Evolutionary conservation across 2,113 vertebrate genomes (phyloP).

Genomic region (Spea multiplicata): DNA sequence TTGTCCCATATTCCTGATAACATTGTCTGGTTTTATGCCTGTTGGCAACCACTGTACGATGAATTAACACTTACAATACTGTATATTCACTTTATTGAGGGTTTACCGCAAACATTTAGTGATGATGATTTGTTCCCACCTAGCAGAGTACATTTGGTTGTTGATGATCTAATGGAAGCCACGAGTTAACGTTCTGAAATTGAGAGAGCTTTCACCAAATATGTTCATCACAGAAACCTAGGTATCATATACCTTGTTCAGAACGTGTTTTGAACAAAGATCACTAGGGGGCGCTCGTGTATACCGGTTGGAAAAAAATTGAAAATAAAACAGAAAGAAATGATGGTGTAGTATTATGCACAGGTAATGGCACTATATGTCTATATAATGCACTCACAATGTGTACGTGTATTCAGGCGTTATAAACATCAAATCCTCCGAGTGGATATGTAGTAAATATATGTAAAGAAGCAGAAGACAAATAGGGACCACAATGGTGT

Average conservation of each 20-base stretch:
- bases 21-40: conserved; percentile 4
- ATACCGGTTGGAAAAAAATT: too few relatives aligned
- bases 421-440: too few relatives aligned
- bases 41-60: conserved; percentile 10
- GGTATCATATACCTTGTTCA: conserved; percentile 3
- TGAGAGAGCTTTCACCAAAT: not conserved
- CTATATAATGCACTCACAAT: too few relatives aligned
- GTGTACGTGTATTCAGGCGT: too few relatives aligned
- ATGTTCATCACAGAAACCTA: conserved; percentile 11
- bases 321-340: too few relatives aligned
- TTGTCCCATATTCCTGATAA: conserved; percentile 12
- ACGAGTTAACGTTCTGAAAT: too few relatives aligned
- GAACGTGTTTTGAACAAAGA: conserved; percentile 3
- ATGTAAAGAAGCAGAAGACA: too few relatives aligned
- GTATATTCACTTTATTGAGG: not conserved
- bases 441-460: too few relatives aligned
- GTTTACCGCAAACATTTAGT: not conserved
- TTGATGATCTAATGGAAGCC: conserved; percentile 5
- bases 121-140: not conserved
- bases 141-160: not conserved
- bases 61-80: not conserved
- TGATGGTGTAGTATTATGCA: too few relatives aligned
- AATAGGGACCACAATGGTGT: too few relatives aligned
- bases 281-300: too few relatives aligned
- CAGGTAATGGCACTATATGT: too few relatives aligned